phyloP scores from a whole-genome alignment of 2,113 vertebrate genomes.

The Sceloporus tristichus region DNA sequence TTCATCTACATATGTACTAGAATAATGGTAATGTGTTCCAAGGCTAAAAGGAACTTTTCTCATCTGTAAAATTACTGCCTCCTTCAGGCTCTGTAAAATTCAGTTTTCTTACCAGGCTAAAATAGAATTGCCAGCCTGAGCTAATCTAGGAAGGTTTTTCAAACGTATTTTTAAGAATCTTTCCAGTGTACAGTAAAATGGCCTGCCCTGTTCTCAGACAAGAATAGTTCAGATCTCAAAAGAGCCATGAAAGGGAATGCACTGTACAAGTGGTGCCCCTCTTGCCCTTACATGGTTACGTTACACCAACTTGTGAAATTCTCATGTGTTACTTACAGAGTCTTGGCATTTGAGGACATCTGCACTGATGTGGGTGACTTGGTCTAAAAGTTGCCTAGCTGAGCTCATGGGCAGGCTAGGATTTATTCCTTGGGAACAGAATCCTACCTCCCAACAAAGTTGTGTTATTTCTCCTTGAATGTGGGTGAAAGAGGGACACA shows the following conservation, averaged over 20 bases:
- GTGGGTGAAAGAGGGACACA: not conserved
- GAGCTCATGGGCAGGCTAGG: constrained; percentile 8
- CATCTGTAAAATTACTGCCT: not conserved
- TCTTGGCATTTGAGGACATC: constrained; percentile 67
- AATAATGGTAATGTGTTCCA: not conserved
- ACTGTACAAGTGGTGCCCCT: constrained; percentile 62
- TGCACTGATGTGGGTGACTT: constrained; percentile 62
- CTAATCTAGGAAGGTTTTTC: constrained; percentile 33
- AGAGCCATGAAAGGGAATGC: constrained; percentile 79
- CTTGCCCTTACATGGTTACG: constrained; percentile 79
- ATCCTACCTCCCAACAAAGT: not conserved
- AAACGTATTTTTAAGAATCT: constrained; percentile 37
- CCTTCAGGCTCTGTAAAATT: not conserved
- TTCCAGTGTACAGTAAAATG: constrained; percentile 61
- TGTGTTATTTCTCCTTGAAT: not conserved
- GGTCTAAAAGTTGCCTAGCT: constrained; percentile 44
- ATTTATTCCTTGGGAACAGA: not conserved
- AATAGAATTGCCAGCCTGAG: not conserved
- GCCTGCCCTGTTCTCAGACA: constrained; percentile 63
- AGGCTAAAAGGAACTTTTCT: not conserved
- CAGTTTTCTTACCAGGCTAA: not conserved
- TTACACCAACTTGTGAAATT: constrained; percentile 74
- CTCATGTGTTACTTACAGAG: constrained; percentile 64
- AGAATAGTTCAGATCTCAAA: constrained; percentile 68
- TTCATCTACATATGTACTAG: not conserved